Evolutionary conservation across 2,888 invertebrate species (phyloP), one percentile per base, ranked within the genome.

Genomic region (Apeira syringaria): DNA sequence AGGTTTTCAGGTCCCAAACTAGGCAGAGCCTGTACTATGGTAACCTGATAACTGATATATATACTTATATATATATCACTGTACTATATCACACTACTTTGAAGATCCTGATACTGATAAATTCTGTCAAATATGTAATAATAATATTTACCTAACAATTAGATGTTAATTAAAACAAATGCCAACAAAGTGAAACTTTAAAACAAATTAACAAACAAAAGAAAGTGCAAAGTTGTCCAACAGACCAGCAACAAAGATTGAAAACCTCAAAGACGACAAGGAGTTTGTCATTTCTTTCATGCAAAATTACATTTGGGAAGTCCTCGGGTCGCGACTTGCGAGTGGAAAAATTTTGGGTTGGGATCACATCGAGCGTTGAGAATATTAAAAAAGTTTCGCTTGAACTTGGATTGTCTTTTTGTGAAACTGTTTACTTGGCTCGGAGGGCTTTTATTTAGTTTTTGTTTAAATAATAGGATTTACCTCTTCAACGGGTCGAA

Each of bases 381-480:
- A 86, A 86, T 88, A 88, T 88, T 88, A 88, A 88, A 88, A 88
- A 88, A 88, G 79, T 88, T 88, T 80, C 58, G 63, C 68, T 47
- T 45, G 75, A 84, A 86, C 77, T 86, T 85, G 83, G 77, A 83
- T 86, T 86, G 85, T 85, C 84, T 85, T 86, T 84, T 84, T 78
- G 75, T 35, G 41, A 43, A 40, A 64, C 70, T 81, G 80, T 80
- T 84, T 80, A 78, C 71, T 71, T 55, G 49, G 39, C 34, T 48
- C 26, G 43, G 38, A 41, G 41, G 37, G 25, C 9, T 41, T 38
- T 42, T 42, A 42, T 42, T 35, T 42, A 42, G 41, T 42, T 42
- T 30, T 20, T 30, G 33, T 29, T 41, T 11, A 34, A 2, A 18
- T 6, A 18, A 27, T 10, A 25, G 29, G 35, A 35, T 35, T 35